phyloP scores from a whole-genome alignment of 92 coral and sea anemone species.

The Galaxea fascicularis region DNA sequence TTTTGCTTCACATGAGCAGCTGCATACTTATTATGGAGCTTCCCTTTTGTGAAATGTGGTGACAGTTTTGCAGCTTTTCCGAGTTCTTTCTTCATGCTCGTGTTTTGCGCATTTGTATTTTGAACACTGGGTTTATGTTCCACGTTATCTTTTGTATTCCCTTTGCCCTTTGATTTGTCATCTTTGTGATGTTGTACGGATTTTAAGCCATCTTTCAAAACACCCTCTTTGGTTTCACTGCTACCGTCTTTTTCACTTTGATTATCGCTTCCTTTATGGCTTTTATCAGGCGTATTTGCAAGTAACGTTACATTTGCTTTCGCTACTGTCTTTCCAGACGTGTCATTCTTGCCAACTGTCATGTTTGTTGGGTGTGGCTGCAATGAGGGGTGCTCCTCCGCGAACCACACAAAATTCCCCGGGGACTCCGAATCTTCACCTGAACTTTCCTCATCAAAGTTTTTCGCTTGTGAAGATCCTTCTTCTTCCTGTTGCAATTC shows the following conservation, averaged over 20 bases:
- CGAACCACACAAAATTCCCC: not conserved
- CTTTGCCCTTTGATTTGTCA: not conserved
- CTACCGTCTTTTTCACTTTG: not conserved
- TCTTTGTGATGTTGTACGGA: not conserved
- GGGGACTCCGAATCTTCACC: constrained; percentile 16
- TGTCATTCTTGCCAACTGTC: not conserved
- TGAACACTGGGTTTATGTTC: not conserved
- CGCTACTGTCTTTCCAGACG: not conserved
- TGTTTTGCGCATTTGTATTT: not conserved
- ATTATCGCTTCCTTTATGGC: not conserved
- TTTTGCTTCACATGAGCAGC: constrained; percentile 14
- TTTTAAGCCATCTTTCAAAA: not conserved
- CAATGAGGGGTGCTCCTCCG: not conserved
- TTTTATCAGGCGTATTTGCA: not conserved
- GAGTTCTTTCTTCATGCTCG: not conserved
- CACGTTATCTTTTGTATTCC: not conserved
- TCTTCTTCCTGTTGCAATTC: not conserved
- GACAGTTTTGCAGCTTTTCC: not conserved
- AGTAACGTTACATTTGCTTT: not conserved
- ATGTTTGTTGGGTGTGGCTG: constrained; percentile 13
- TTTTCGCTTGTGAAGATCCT: not conserved
- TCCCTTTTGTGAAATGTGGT: constrained; percentile 12
- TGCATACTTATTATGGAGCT: not conserved
- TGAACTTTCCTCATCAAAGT: not conserved
- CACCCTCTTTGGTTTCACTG: not conserved